These are phyloP conservation scores for Alviniconcha marisindica DNA, from an alignment of 1,140 invertebrate genomes.

Conservation along the genomic window DNA sequence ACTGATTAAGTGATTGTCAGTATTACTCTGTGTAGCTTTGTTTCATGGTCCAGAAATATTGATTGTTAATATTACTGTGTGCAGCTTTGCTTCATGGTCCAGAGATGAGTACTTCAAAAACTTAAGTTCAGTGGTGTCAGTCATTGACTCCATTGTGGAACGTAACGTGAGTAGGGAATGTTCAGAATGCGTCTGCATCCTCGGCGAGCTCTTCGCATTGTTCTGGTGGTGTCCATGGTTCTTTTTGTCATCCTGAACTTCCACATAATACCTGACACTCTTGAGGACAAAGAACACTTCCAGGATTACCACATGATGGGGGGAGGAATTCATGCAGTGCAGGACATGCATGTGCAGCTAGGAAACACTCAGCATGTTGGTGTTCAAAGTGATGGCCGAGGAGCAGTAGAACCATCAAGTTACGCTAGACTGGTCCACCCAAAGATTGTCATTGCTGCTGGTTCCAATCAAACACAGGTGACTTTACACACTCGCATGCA, in stretches of 20 bases:
- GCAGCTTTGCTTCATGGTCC: too few relatives aligned
- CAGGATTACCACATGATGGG: slow-evolving; percentile 22
- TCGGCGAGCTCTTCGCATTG: slow-evolving; percentile 55
- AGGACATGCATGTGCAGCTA: slow-evolving; percentile 45
- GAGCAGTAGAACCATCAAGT: background rate
- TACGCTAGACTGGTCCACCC: background rate
- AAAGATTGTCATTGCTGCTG: slow-evolving; percentile 17
- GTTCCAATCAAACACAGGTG: slow-evolving; percentile 18
- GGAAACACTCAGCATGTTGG: background rate
- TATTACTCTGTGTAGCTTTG: background rate
- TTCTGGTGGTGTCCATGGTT: slow-evolving; percentile 62
- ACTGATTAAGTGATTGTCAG: too few relatives aligned
- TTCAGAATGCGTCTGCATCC: slow-evolving; percentile 58
- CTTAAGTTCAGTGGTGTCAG: too few relatives aligned
- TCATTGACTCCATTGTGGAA: background rate
- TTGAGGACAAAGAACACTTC: slow-evolving; percentile 9
- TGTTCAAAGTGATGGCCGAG: background rate
- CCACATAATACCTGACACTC: slow-evolving; percentile 58
- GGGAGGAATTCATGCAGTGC: slow-evolving; percentile 40
- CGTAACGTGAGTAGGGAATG: background rate
- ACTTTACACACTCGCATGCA: too few relatives aligned
- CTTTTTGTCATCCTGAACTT: slow-evolving; percentile 69
- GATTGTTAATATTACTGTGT: background rate
- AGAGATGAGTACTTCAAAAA: too few relatives aligned
- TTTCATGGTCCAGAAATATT: background rate